Evolutionary conservation across 2,888 invertebrate species (phyloP).

Genomic region (Rambutsinella grinnellia): DNA sequence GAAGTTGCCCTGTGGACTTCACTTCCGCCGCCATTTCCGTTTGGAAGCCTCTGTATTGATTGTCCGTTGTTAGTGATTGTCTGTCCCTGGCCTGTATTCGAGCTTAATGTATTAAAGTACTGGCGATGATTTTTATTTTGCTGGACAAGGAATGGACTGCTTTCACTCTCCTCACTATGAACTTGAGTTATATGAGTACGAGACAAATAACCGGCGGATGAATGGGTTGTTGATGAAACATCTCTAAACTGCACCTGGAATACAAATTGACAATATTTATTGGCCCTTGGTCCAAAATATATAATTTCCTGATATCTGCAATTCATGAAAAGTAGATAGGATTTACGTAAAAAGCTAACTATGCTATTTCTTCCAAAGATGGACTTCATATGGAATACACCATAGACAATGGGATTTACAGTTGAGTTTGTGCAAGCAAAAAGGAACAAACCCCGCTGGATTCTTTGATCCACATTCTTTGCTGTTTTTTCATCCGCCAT

Average conservation of each 20-base stretch:
- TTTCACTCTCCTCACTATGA: background rate
- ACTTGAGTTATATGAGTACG: too few species aligned
- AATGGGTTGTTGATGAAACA: slow-evolving; percentile 1
- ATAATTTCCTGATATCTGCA: background rate
- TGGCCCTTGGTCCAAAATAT: too few species aligned
- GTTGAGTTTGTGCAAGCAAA: slow-evolving; percentile 98
- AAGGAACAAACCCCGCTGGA: slow-evolving; percentile 89
- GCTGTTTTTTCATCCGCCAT: slow-evolving; percentile 85
- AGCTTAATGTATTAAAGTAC: too few species aligned
- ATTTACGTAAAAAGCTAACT: slow-evolving; percentile 1
- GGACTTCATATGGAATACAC: slow-evolving; percentile 74
- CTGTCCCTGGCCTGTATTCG: too few species aligned
- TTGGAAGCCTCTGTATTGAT: too few species aligned
- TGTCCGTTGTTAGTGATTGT: too few species aligned
- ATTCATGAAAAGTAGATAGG: too few species aligned
- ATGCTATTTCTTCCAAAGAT: slow-evolving; percentile 24
- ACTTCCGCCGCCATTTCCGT: too few species aligned
- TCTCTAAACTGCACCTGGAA: slow-evolving; percentile 5
- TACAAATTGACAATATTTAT: too few species aligned
- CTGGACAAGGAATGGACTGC: background rate
- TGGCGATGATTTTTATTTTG: too few species aligned
- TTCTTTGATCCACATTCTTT: slow-evolving; percentile 78
- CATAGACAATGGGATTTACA: slow-evolving; percentile 96
- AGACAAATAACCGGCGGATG: background rate
- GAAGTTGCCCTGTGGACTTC: too few species aligned